Base-by-base conservation (phyloP, 2,888 invertebrate species). In the Balanococcus diminutus region DNA sequence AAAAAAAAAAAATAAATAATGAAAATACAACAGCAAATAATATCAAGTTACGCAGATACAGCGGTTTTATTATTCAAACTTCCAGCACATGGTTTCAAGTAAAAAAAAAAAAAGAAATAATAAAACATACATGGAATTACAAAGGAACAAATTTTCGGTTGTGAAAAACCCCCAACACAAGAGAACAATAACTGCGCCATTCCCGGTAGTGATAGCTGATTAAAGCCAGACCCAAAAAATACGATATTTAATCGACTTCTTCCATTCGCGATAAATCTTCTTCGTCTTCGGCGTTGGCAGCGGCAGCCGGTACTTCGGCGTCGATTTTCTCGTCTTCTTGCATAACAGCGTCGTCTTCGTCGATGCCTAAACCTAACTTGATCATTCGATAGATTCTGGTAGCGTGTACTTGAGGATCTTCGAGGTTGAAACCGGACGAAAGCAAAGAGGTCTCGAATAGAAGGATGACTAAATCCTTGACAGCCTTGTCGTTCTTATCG, bases 351-450 rank as follows among this genome's bases (percentile, higher is more conserved):
- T 98, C 97, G 87, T 98, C 98, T 88, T 99, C 98, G 90, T 98
- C 98, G 88, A 99, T 98, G 86, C 98, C 98, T 89, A 99, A 93
- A 90, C 99, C 99, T 84, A 99, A 93, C 91, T 99, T 98, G 92
- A 99, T 98, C 99, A 99, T 99, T 88, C 99, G 93, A 92, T 98
- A 97, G 90, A 99, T 99, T 88, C 99, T 93, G 87, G 95, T 94
- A 82, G 98, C 98, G 89, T 99, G 99, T 0, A 96, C 94, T 90
- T 95, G 95, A 6, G 99, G 99, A 90, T 99, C 98, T 88, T 99
- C 99, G 82, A 99, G 92, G 0, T 96, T 94, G 91, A 99, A 99
- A 9, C 99, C 99, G 88, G 98, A 99, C 0, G 98, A 97, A 87
- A 99, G 92, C 0, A 99, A 92, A 25, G 98, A 94, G 88, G 99